A percentile compares a stretch with the other conserved stretches of the same genome.
phyloP scores from a whole-genome alignment of 2,888 invertebrate genomes.

The Aphidoletes aphidimyza region DNA sequence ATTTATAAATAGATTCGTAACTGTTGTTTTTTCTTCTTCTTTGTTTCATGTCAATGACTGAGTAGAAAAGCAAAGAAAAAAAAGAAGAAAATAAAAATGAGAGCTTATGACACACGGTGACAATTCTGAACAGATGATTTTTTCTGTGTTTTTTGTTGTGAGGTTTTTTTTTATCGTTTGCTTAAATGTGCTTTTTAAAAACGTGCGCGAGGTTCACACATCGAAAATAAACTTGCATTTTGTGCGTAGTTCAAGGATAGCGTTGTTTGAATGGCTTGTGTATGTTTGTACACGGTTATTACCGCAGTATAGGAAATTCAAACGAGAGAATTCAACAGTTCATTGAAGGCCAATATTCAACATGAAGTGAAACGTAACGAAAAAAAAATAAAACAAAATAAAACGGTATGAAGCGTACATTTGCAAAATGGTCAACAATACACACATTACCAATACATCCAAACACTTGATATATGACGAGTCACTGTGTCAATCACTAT shows the following conservation, averaged over 20 bases:
- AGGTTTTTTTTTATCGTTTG: no score
- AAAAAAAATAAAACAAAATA: not conserved
- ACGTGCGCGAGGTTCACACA: slow-evolving; percentile 35
- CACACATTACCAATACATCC: no score
- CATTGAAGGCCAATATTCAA: slow-evolving; percentile 41
- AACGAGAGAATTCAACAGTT: not conserved
- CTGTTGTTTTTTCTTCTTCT: not conserved
- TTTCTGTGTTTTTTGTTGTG: no score
- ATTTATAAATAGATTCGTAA: slow-evolving; percentile 24
- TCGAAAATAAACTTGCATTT: slow-evolving; percentile 51
- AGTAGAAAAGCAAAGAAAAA: not conserved
- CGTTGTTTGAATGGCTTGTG: not conserved
- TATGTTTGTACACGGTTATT: not conserved
- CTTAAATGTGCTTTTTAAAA: not conserved
- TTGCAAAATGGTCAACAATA: not conserved
- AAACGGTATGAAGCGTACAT: not conserved
- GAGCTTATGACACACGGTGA: not conserved
- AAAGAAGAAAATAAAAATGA: not conserved
- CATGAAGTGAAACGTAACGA: no score
- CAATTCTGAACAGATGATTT: slow-evolving; percentile 31
- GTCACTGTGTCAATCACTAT: not conserved
- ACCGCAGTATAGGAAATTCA: not conserved
- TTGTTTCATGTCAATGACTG: slow-evolving; percentile 15
- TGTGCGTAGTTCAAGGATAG: slow-evolving; percentile 43
- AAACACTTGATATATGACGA: not conserved